Evolutionary conservation across 2,888 invertebrate genomes (phyloP).

Genomic region (Eupelmus urozonus): DNA sequence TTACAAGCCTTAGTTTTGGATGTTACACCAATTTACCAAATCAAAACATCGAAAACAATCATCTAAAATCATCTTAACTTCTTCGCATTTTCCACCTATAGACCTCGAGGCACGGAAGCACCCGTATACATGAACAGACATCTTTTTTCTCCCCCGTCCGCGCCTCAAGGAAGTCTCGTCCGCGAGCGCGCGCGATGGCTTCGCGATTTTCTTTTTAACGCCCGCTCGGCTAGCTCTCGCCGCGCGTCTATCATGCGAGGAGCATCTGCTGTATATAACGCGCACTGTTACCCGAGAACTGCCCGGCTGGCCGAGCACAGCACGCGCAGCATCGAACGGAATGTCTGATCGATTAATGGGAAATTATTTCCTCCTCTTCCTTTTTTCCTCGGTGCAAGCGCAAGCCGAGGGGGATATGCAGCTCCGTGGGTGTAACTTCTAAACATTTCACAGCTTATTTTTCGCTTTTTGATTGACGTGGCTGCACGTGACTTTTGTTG

Average conservation of each 20-base stretch:
- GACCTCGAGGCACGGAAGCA: too few relatives aligned
- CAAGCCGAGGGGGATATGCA: not conserved
- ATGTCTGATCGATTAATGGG: conserved; percentile 59
- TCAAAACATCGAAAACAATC: too few relatives aligned
- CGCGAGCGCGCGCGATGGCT: not conserved
- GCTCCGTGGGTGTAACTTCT: not conserved
- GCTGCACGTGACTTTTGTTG: not conserved
- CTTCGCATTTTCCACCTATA: too few relatives aligned
- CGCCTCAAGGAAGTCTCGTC: conserved; percentile 15
- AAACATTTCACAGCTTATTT: conserved; percentile 11
- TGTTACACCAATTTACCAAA: too few relatives aligned
- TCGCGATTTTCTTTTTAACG: conserved; percentile 36
- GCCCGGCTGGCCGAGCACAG: not conserved
- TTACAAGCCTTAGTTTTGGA: too few relatives aligned
- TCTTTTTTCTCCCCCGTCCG: not conserved
- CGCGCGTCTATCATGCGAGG: conserved; percentile 42
- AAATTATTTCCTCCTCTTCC: conserved; percentile 51
- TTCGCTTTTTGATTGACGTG: not conserved
- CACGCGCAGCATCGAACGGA: conserved; percentile 38
- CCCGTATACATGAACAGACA: too few relatives aligned
- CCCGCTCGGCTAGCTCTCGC: conserved; percentile 11
- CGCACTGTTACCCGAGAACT: conserved; percentile 18
- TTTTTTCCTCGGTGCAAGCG: not conserved
- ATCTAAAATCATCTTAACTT: too few relatives aligned
- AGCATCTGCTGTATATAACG: conserved; percentile 12